These are phyloP conservation scores for Zeus faber DNA, from an alignment of 2,113 vertebrate species.

Conservation along the genomic window DNA sequence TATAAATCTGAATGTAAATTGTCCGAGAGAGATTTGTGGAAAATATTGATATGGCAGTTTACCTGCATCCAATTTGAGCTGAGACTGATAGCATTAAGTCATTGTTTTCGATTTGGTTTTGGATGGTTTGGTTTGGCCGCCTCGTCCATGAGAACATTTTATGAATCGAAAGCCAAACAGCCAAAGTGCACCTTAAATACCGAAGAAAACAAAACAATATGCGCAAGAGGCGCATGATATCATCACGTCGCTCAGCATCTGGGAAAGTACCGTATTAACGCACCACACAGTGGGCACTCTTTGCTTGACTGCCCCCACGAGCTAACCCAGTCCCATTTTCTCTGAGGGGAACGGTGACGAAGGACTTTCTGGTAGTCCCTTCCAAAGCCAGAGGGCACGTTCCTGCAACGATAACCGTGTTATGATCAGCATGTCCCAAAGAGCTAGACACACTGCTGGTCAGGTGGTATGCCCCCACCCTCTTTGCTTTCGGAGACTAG, in stretches of 20 bases:
- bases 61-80: constrained; percentile 46
- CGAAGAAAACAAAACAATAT: constrained; percentile 68
- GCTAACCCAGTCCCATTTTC: not conserved
- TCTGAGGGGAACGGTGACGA: not conserved
- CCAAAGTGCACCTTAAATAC: constrained; percentile 47
- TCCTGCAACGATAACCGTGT: too few species aligned
- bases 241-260: constrained; percentile 62
- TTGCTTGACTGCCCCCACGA: constrained; percentile 14
- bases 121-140: constrained; percentile 67
- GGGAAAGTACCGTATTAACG: constrained; percentile 66
- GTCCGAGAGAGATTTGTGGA: too few species aligned
- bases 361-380: too few species aligned
- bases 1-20: too few species aligned
- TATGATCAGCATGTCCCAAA: too few species aligned
- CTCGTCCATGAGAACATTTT: constrained; percentile 53
- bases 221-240: constrained; percentile 59
- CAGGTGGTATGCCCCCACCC: too few species aligned
- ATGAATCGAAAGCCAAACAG: constrained; percentile 60
- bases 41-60: constrained; percentile 36
- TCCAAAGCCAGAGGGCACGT: too few species aligned
- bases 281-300: constrained; percentile 26
- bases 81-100: constrained; percentile 38
- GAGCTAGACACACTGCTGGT: too few species aligned
- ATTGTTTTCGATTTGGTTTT: constrained; percentile 25
- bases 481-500: too few species aligned